Conservation (phyloP, 2,888 invertebrate species). For the Timandra comae region DNA sequence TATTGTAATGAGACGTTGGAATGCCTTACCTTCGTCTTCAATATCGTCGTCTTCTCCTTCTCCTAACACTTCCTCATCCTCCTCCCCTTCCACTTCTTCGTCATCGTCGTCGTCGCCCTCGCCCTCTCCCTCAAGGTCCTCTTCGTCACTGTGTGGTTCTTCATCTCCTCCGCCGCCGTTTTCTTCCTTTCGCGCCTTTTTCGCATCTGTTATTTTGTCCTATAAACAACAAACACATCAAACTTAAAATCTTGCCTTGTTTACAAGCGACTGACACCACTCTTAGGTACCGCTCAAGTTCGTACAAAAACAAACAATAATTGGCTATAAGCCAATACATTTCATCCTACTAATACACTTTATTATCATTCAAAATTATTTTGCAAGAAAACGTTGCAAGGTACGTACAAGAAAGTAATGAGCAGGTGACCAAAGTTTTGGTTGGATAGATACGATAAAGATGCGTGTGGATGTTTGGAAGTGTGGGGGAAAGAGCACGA, state of each 20-base stretch:
- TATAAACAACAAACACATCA: constrained; percentile 39
- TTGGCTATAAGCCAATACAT: constrained; percentile 52
- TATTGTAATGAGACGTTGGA: no score
- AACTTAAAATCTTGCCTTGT: constrained; percentile 19
- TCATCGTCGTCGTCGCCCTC: constrained; percentile 78
- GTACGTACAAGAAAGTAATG: constrained; percentile 48
- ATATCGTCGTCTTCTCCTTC: constrained; percentile 82
- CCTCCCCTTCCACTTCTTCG: constrained; percentile 79
- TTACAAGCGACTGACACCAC: constrained; percentile 29
- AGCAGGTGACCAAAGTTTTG: constrained; percentile 67
- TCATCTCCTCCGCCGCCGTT: constrained; percentile 82
- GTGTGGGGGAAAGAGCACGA: constrained; percentile 53
- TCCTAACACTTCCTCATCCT: constrained; percentile 79
- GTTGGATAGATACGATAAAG: constrained; percentile 52
- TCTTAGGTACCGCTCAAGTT: constrained; percentile 31
- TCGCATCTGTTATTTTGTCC: constrained; percentile 85
- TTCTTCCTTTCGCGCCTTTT: constrained; percentile 88
- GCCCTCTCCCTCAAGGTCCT: constrained; percentile 79
- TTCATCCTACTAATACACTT: constrained; percentile 32
- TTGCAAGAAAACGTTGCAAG: constrained; percentile 35
- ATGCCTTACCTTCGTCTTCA: constrained; percentile 76
- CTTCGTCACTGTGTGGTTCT: constrained; percentile 79
- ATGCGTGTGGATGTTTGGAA: constrained; percentile 67
- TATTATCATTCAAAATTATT: constrained; percentile 27
- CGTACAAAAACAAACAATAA: constrained; percentile 44